Evolutionary conservation across 2,888 invertebrate genomes (phyloP).

Genomic region (Parthenolecanium corni): DNA sequence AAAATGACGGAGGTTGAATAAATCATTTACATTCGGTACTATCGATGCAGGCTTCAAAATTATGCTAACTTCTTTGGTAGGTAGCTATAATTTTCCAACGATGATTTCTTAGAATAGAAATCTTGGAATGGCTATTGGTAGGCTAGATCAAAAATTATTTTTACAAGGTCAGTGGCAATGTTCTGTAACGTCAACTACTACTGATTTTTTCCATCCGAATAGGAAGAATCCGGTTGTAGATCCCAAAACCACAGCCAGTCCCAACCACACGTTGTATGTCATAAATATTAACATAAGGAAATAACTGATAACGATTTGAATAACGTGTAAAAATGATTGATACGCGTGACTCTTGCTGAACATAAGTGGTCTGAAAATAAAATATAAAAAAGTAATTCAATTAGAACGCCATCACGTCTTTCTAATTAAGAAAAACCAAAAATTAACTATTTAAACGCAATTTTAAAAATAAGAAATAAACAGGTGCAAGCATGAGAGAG

Average conservation of each 20-base stretch:
- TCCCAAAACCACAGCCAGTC: conserved; percentile 75
- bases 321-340: conserved; percentile 76
- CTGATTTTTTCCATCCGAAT: conserved; percentile 90
- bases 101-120: too few species aligned
- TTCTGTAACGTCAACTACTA: conserved; percentile 87
- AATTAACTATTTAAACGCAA: background rate
- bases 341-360: conserved; percentile 67
- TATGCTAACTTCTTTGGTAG: too few species aligned
- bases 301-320: conserved; percentile 84
- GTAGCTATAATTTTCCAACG: too few species aligned
- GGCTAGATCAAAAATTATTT: too few species aligned
- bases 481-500: too few species aligned
- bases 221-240: conserved; percentile 86
- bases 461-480: background rate
- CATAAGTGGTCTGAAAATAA: conserved; percentile 59
- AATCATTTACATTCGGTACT: too few species aligned
- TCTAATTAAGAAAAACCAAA: conserved; percentile 1
- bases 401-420: background rate
- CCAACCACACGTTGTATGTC: conserved; percentile 93
- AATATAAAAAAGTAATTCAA: conserved; percentile 31
- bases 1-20: too few species aligned
- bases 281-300: conserved; percentile 93
- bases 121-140: too few species aligned
- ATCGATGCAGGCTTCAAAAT: too few species aligned
- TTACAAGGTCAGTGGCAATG: conserved; percentile 62